Percentiles rank a stretch among this genome's conserved stretches.
phyloP scores from a whole-genome alignment of 2,113 vertebrate species.

The Gnathonemus echidnorhynchus region DNA sequence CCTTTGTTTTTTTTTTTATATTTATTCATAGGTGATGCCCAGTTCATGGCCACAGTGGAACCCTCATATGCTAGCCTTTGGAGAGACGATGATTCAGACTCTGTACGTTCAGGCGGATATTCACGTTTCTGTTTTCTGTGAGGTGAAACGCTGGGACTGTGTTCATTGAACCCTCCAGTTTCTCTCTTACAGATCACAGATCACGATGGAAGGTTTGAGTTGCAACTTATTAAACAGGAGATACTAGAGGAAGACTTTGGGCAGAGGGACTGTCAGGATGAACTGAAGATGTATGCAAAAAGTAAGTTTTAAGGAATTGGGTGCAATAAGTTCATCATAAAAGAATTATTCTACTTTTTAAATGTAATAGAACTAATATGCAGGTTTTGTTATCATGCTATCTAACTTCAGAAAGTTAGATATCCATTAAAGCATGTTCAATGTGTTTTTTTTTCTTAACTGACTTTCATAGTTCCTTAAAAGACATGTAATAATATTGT shows the following conservation, averaged over 20 bases:
- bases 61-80: neutral
- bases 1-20: neutral
- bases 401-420: neutral
- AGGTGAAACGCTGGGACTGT: neutral
- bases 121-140: neutral
- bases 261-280: neutral
- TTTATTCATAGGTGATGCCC: neutral
- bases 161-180: neutral
- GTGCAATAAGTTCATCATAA: neutral
- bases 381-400: neutral
- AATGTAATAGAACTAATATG: neutral
- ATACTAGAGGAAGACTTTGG: constrained; percentile 6
- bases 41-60: neutral
- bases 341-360: neutral
- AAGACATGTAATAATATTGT: neutral
- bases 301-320: neutral
- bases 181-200: neutral
- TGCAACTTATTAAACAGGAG: constrained; percentile 19
- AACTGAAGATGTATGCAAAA: neutral
- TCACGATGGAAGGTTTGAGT: neutral
- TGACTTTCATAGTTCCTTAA: neutral
- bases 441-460: neutral
- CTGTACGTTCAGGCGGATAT: neutral
- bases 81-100: neutral
- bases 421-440: neutral